These are phyloP conservation scores for Xanthorhoe spadicearia DNA, from an alignment of 2,888 invertebrate species.

Conservation along the genomic window DNA sequence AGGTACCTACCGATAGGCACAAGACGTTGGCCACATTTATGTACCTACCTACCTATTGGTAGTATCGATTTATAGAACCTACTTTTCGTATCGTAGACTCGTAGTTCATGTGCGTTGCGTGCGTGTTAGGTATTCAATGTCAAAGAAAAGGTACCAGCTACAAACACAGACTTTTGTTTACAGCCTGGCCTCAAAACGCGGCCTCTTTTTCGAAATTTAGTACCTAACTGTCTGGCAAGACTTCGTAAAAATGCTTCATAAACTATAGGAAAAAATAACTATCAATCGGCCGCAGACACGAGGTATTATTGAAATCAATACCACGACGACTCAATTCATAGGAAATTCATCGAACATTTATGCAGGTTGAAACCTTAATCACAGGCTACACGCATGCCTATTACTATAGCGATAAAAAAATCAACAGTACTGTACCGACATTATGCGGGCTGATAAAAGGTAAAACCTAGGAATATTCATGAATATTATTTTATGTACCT, in stretches of 20 bases:
- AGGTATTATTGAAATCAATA: not conserved
- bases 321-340: not conserved
- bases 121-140: conserved; percentile 15
- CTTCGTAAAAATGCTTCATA: not conserved
- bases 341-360: not conserved
- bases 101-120: conserved; percentile 9
- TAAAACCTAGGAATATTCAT: too few relatives aligned
- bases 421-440: not conserved
- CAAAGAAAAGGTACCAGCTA: conserved; percentile 5
- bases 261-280: not conserved
- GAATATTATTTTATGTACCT: not conserved
- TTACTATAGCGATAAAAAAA: not conserved
- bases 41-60: not conserved
- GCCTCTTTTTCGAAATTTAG: conserved; percentile 1
- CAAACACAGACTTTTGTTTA: conserved; percentile 7
- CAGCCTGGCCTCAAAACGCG: conserved; percentile 4
- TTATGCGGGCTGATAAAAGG: not conserved
- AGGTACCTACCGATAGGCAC: too few relatives aligned
- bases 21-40: not conserved
- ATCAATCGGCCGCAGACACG: not conserved
- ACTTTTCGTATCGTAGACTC: conserved; percentile 4
- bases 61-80: conserved; percentile 13
- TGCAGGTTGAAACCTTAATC: not conserved
- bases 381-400: conserved; percentile 3
- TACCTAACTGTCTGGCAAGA: not conserved